These are phyloP conservation scores for Torymus tubicola DNA, from an alignment of 2,888 invertebrate genomes.

Conservation along the genomic window DNA sequence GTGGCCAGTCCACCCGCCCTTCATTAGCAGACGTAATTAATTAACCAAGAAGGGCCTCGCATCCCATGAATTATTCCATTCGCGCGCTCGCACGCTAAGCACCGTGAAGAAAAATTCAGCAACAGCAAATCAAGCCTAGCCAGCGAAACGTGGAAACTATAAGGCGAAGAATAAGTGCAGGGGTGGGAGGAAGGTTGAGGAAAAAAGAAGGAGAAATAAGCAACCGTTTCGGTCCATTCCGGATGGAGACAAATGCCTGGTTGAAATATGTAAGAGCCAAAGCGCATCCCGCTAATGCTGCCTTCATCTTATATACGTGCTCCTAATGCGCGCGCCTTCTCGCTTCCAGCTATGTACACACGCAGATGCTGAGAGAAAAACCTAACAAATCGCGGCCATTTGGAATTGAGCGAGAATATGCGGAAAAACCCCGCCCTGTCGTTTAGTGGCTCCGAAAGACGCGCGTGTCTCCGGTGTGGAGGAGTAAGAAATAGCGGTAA, in stretches of 20 bases:
- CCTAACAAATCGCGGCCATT: constrained; percentile 67
- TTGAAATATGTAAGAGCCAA: constrained; percentile 65
- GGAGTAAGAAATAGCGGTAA: no score
- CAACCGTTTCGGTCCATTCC: constrained; percentile 32
- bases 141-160: constrained; percentile 2
- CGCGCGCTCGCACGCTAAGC: background rate
- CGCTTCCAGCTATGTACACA: constrained; percentile 12
- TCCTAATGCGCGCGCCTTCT: constrained; percentile 16
- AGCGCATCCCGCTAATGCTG: constrained; percentile 60
- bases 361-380: constrained; percentile 59
- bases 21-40: constrained; percentile 67
- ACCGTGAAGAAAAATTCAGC: constrained; percentile 26
- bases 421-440: constrained; percentile 61
- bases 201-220: constrained; percentile 28
- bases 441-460: constrained; percentile 58
- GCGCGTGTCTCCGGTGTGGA: background rate
- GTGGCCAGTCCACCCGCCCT: constrained; percentile 60
- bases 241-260: constrained; percentile 64
- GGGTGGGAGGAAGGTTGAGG: background rate
- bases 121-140: constrained; percentile 18
- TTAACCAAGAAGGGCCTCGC: constrained; percentile 61
- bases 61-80: constrained; percentile 65
- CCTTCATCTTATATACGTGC: constrained; percentile 4
- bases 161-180: background rate
- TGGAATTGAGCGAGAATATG: constrained; percentile 54